phyloP scores from a whole-genome alignment of 2,888 invertebrate genomes.

The Cephus pygmeus region DNA sequence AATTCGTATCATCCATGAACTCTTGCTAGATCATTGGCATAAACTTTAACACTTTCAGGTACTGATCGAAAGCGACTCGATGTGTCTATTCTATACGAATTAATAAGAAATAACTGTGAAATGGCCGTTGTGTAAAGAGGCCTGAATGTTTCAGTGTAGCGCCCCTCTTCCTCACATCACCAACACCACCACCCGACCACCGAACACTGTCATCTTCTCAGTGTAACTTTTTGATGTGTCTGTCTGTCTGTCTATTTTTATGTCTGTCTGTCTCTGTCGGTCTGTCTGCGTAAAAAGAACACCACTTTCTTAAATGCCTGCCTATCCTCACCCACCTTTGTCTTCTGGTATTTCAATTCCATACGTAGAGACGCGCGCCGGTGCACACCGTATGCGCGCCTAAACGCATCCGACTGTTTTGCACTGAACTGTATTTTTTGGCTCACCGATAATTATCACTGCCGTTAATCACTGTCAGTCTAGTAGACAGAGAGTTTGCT shows the following conservation, averaged over 20 bases:
- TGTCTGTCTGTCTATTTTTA: constrained; percentile 43
- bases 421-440: background rate
- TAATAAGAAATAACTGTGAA: constrained; percentile 48
- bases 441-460: background rate
- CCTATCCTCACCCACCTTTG: constrained; percentile 18
- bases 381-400: background rate
- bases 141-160: constrained; percentile 63
- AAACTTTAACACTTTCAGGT: constrained; percentile 23
- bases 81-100: constrained; percentile 31
- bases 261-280: constrained; percentile 21
- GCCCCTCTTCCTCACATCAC: constrained; percentile 62
- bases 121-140: constrained; percentile 56
- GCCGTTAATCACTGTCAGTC: background rate
- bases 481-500: background rate
- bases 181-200: constrained; percentile 59
- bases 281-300: constrained; percentile 5
- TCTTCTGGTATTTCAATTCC: constrained; percentile 23
- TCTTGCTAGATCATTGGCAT: background rate
- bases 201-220: constrained; percentile 62
- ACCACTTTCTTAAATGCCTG: background rate
- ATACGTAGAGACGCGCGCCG: constrained; percentile 17
- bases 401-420: background rate
- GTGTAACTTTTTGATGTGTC: constrained; percentile 55
- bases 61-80: constrained; percentile 13
- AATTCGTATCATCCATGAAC: background rate